Evolutionary conservation across 2,113 vertebrate genomes (phyloP).

Genomic region (Hyperoodon ampullatus): DNA sequence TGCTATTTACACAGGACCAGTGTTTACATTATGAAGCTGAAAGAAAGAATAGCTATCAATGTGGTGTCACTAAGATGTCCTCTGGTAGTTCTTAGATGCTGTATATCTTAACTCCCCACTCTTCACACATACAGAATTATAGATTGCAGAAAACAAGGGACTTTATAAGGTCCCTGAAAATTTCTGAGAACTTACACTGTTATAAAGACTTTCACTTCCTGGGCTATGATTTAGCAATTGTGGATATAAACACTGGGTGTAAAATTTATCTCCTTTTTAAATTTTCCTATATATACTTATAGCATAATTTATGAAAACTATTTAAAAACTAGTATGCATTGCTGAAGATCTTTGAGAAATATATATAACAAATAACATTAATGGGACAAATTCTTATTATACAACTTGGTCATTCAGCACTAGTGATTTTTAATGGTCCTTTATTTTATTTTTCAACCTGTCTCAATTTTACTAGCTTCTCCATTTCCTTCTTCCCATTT

Average conservation of each 20-base stretch:
- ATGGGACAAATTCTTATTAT: background rate
- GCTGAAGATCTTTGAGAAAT: background rate
- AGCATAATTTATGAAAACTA: background rate
- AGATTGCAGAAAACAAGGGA: background rate
- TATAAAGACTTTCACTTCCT: background rate
- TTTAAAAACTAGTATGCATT: background rate
- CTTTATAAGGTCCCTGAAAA: background rate
- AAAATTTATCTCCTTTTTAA: background rate
- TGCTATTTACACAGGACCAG: background rate
- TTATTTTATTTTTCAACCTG: background rate
- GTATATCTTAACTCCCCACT: background rate
- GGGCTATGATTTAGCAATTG: background rate
- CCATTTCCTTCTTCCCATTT: background rate
- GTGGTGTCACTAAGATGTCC: background rate
- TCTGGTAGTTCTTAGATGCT: background rate
- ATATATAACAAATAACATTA: background rate
- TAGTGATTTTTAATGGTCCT: background rate
- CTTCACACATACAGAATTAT: background rate
- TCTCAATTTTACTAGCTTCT: background rate
- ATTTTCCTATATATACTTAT: background rate
- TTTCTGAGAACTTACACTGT: background rate
- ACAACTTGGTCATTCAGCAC: background rate
- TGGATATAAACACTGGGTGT: background rate
- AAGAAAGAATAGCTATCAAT: background rate
- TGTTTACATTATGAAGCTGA: background rate